phyloP scores from a whole-genome alignment of 1,140 invertebrate species.

The Cephus cinctus region DNA sequence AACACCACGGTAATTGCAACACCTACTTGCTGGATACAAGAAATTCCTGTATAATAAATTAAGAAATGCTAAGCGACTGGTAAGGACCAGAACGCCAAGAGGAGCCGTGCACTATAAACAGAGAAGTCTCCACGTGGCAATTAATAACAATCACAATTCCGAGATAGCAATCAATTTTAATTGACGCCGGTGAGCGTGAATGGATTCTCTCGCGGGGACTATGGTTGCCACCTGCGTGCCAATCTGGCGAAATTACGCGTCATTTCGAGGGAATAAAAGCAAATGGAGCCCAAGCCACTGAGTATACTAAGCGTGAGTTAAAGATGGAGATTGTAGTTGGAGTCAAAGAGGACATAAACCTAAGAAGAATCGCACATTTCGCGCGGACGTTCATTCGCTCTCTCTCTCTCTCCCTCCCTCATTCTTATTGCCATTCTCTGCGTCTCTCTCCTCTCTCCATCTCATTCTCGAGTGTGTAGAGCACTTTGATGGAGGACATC shows the following conservation, averaged over 20 bases:
- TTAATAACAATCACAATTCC: too few species aligned
- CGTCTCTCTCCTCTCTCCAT: not conserved
- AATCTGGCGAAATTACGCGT: conserved; percentile 15
- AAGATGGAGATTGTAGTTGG: not conserved
- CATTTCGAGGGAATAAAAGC: conserved; percentile 3
- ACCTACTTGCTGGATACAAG: too few species aligned
- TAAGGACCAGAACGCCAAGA: too few species aligned
- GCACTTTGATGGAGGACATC: conserved; percentile 11
- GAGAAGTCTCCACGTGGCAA: too few species aligned
- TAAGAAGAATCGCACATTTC: not conserved
- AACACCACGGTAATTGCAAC: too few species aligned
- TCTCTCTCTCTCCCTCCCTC: not conserved
- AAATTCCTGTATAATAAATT: too few species aligned
- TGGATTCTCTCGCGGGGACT: not conserved
- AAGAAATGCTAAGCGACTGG: too few species aligned
- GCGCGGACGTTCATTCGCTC: conserved; percentile 2
- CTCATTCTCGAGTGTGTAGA: not conserved
- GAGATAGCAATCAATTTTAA: conserved; percentile 23
- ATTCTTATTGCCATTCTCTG: too few species aligned
- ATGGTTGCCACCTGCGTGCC: not conserved
- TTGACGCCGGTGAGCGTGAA: conserved; percentile 7
- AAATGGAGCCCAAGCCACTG: too few species aligned
- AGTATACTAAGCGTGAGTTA: too few species aligned
- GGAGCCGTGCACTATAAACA: too few species aligned
- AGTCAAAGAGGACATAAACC: not conserved